Percentiles rank a stretch among this genome's conserved stretches.
Conservation (phyloP, 1,140 invertebrate genomes). For the Orchesella cincta region DNA sequence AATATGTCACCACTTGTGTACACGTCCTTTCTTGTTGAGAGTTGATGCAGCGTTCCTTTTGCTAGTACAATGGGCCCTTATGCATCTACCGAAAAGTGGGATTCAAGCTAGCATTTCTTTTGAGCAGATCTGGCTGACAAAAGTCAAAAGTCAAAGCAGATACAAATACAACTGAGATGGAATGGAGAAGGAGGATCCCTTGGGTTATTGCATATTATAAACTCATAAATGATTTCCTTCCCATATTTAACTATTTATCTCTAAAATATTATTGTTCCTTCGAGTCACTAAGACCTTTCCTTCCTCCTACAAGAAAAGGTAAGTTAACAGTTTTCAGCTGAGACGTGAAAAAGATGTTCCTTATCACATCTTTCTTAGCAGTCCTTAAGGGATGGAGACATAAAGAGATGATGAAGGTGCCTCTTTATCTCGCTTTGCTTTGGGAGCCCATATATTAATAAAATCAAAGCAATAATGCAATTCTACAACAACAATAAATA, state of each 20-base stretch:
- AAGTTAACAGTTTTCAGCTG: not conserved
- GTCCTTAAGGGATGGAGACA: not conserved
- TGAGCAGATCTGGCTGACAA: not conserved
- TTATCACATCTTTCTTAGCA: not conserved
- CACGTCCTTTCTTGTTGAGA: too few species aligned
- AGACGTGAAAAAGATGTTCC: not conserved
- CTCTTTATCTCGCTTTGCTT: not conserved
- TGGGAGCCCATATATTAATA: not conserved
- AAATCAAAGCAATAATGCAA: too few species aligned
- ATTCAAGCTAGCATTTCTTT: too few species aligned
- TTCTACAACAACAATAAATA: too few species aligned
- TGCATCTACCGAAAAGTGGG: too few species aligned
- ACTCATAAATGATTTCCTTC: conserved; percentile 30
- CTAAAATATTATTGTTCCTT: conserved; percentile 8
- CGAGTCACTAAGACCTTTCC: not conserved
- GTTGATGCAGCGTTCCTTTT: too few species aligned
- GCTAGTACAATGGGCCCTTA: too few species aligned
- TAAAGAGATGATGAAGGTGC: not conserved
- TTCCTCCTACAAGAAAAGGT: not conserved
- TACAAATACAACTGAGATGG: not conserved
- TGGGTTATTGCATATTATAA: conserved; percentile 27
- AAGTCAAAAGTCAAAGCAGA: not conserved
- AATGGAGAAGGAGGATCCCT: conserved; percentile 7
- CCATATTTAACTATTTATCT: conserved; percentile 4
- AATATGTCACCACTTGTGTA: conserved; percentile 26